Evolutionary conservation across 2,888 invertebrate genomes (phyloP).

Genomic region (Drosophila affinis): DNA sequence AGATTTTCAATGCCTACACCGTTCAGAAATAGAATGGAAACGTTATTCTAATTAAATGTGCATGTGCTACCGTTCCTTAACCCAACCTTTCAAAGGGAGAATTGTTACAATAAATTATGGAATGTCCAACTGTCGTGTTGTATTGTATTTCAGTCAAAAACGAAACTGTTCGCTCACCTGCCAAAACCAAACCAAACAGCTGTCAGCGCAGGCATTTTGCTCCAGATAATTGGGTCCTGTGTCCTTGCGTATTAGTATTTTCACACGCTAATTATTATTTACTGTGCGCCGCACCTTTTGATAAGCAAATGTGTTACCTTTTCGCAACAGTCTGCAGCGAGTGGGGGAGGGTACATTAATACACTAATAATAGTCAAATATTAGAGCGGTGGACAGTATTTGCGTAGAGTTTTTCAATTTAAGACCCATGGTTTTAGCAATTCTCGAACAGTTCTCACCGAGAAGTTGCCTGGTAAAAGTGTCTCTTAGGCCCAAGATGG

Average conservation of each 20-base stretch:
- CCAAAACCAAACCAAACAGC: background rate
- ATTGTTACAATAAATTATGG: constrained; percentile 17
- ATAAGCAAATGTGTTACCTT: constrained; percentile 56
- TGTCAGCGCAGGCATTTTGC: constrained; percentile 26
- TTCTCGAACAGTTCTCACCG: constrained; percentile 22
- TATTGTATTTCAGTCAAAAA: constrained; percentile 4
- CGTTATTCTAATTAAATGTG: constrained; percentile 17
- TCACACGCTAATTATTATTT: constrained; percentile 75
- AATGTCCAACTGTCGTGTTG: constrained; percentile 3
- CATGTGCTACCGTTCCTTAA: constrained; percentile 26
- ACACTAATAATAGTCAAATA: constrained; percentile 69
- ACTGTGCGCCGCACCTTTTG: constrained; percentile 48
- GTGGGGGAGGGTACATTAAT: constrained; percentile 24
- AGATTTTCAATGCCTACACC: constrained; percentile 88
- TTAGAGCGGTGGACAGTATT: constrained; percentile 70
- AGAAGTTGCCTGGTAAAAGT: constrained; percentile 31
- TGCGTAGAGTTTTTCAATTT: constrained; percentile 55
- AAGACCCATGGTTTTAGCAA: constrained; percentile 31
- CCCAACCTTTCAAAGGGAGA: constrained; percentile 8
- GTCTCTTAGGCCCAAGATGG: constrained; percentile 64
- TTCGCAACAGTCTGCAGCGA: constrained; percentile 3
- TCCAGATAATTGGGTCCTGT: constrained; percentile 59
- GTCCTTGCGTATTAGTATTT: constrained; percentile 67
- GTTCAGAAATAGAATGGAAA: constrained; percentile 42
- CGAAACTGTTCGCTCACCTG: too few species aligned